Evolutionary conservation across 2,113 vertebrate species (phyloP).

Genomic region (Laticauda colubrina): DNA sequence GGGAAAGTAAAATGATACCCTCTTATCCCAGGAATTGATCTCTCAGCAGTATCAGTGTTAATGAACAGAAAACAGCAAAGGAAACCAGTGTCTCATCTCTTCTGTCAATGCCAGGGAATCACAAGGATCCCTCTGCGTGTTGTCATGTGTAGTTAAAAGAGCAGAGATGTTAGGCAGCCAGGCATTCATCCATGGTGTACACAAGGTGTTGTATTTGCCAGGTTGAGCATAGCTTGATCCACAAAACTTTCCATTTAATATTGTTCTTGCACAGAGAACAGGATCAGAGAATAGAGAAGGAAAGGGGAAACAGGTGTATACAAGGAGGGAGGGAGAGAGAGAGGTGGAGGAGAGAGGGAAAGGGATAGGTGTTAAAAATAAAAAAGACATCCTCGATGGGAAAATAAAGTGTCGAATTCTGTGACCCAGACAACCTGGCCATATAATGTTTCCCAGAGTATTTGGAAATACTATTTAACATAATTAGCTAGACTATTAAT

Average conservation of each 20-base stretch:
- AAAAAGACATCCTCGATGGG: not conserved
- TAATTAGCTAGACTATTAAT: slow-evolving; percentile 23
- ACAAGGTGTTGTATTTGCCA: slow-evolving; percentile 52
- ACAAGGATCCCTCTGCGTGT: slow-evolving; percentile 56
- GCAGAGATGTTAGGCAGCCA: slow-evolving; percentile 28
- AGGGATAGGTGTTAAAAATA: not conserved
- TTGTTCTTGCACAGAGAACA: slow-evolving; percentile 47
- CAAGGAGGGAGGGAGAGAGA: too few relatives aligned
- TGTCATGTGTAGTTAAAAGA: slow-evolving; percentile 65
- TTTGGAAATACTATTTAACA: slow-evolving; percentile 30
- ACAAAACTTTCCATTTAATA: slow-evolving; percentile 57
- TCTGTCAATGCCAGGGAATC: slow-evolving; percentile 56
- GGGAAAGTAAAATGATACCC: slow-evolving; percentile 37
- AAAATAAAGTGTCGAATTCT: slow-evolving; percentile 25
- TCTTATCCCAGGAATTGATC: slow-evolving; percentile 48
- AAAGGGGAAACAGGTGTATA: not conserved
- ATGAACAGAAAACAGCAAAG: slow-evolving; percentile 64
- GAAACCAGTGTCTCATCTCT: slow-evolving; percentile 60
- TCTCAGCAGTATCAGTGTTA: slow-evolving; percentile 58
- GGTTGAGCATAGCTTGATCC: slow-evolving; percentile 64
- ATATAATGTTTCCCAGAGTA: slow-evolving; percentile 45
- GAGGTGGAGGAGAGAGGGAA: too few relatives aligned
- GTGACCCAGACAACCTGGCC: slow-evolving; percentile 47
- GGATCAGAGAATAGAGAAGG: not conserved
- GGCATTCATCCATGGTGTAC: slow-evolving; percentile 58